A percentile compares a stretch with the other conserved stretches of the same genome.
Conservation (phyloP, 2,888 invertebrate species). For the Limnephilus lunatus region DNA sequence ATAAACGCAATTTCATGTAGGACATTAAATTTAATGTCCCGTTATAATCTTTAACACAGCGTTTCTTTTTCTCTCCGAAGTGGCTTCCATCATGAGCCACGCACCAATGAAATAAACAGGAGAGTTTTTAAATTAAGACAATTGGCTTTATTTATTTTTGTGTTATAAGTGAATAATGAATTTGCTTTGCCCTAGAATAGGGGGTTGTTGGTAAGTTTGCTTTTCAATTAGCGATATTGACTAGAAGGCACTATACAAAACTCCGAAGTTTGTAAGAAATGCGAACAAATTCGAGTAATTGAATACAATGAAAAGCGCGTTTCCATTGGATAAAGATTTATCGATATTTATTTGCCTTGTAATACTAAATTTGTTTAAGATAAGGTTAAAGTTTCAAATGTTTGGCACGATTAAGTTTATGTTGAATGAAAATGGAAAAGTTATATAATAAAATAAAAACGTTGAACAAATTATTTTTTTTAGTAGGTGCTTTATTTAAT, state of each 20-base stretch:
- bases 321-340: neutral
- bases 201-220: neutral
- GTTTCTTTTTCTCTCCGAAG: too few species aligned
- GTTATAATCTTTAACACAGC: too few species aligned
- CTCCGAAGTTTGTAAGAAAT: neutral
- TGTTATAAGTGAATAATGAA: too few species aligned
- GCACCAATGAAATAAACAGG: too few species aligned
- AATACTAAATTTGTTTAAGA: neutral
- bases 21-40: too few species aligned
- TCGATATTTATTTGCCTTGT: neutral
- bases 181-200: neutral
- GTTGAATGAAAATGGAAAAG: neutral
- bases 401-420: neutral
- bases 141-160: too few species aligned
- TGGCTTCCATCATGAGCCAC: too few species aligned
- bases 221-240: neutral
- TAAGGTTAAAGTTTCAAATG: neutral
- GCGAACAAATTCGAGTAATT: conserved; percentile 7
- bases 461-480: neutral
- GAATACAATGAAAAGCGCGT: neutral
- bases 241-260: neutral
- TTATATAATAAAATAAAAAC: neutral
- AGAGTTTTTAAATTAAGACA: too few species aligned
- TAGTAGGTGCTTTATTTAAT: neutral
- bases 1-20: too few species aligned